These are phyloP conservation scores for Gymnocephalus cernua DNA, from an alignment of 2,113 vertebrate genomes.

Conservation along the genomic window DNA sequence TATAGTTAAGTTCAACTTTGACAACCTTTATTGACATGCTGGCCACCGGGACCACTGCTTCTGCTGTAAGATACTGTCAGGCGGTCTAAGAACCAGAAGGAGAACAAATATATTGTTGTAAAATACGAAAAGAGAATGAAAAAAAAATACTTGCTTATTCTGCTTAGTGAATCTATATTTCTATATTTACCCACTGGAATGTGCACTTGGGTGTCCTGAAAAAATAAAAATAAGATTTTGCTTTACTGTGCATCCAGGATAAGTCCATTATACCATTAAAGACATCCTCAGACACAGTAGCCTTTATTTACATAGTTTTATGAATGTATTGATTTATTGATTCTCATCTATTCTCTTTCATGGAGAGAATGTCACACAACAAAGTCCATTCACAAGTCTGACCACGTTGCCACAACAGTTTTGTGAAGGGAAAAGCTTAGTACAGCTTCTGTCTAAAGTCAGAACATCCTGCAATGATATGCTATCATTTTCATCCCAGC, in stretches of 20 bases:
- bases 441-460: not conserved
- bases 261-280: not conserved
- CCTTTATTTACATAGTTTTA: not conserved
- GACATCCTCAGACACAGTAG: not conserved
- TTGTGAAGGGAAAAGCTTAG: not conserved
- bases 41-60: conserved; percentile 95
- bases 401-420: not conserved
- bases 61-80: conserved; percentile 90
- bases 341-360: not conserved
- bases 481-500: not conserved
- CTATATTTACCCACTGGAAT: conserved; percentile 78
- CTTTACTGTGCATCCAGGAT: not conserved
- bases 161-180: not conserved
- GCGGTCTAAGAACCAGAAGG: conserved; percentile 80
- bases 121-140: not conserved
- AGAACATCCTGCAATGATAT: not conserved
- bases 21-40: conserved; percentile 96
- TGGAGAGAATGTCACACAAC: not conserved
- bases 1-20: not conserved
- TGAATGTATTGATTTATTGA: not conserved
- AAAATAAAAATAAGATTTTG: not conserved
- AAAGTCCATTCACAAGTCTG: too few relatives aligned
- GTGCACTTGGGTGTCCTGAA: conserved; percentile 60
- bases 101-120: not conserved
- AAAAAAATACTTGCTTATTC: not conserved